These are phyloP conservation scores for Hydrophis major DNA, from an alignment of 2,797 vertebrate genomes.

Conservation along the genomic window DNA sequence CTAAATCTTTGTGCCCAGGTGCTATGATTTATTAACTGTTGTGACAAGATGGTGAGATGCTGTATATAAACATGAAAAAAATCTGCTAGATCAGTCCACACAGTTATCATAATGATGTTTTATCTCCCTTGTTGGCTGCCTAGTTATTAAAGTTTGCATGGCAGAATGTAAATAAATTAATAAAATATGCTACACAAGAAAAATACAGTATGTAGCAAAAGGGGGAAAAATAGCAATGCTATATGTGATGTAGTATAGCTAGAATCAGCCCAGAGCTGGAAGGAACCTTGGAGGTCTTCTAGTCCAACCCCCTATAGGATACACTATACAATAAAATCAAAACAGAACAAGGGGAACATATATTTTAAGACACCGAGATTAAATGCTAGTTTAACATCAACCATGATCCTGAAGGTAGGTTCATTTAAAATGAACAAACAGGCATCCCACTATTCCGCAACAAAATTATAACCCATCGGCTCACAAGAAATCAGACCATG, in stretches of 20 bases:
- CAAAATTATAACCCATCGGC: too few species aligned
- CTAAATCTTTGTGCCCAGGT: neutral
- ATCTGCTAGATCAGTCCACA: neutral
- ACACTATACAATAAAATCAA: neutral
- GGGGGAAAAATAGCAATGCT: neutral
- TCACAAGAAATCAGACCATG: too few species aligned
- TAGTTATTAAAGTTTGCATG: neutral
- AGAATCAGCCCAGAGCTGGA: neutral
- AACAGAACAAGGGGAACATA: neutral
- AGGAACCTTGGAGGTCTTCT: neutral
- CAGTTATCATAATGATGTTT: neutral
- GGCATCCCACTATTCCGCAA: too few species aligned
- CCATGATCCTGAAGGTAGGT: too few species aligned
- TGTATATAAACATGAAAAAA: neutral
- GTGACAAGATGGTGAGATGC: neutral
- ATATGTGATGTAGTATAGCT: neutral
- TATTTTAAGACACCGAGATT: neutral
- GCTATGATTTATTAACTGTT: neutral
- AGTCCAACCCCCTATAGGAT: neutral
- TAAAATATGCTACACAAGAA: neutral
- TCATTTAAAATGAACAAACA: too few species aligned
- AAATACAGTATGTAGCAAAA: neutral
- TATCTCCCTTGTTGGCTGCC: neutral
- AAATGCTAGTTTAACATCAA: neutral
- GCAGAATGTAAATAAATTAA: neutral